Base-by-base conservation (phyloP, 2,888 invertebrate genomes). In the Pandemis corylana region DNA sequence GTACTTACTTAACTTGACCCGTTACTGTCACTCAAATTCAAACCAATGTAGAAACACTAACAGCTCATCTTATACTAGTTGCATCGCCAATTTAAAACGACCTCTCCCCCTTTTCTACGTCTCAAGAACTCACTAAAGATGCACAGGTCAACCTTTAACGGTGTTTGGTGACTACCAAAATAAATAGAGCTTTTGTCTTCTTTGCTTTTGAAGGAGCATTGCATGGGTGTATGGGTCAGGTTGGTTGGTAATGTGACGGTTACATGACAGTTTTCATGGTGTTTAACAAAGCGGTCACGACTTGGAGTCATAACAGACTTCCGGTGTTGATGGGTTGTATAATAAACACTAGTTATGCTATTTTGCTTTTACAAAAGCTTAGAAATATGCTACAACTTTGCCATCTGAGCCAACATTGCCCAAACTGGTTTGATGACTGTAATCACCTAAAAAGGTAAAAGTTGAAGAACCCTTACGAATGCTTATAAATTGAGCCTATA, bases 281-380 rank as follows among this genome's bases (percentile, higher is more conserved):
- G 76, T 75, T 82, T 78, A 77, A 80, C 78, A 78, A 78, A 76
- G 71, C 70, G 71, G 79, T 81, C 80, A 81, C 81, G 82, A 78
- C 69, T 46, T 41, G 51, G 12, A 10, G 15, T 6, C 15, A 1
- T 28, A 28, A 28, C n/a, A 53, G 76, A 76, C 76, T 78, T 78
- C 78, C 79, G 77, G 78, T 56, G 64, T 64, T 41, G 68, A 46
- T 44, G 73, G 61, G 68, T 68, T 71, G 76, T 71, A 71, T 76
- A 73, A 76, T 74, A 59, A 59, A 9, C 12, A 59, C 59, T 59
- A 28, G 59, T 28, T 59, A 7, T n/a, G 56, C 10, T 20, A 7
- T 13, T 59, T 59, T 59, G 28, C 12, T 12, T 59, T 15, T 4
- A 15, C 2, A 5, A 49, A 49, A 44, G 44, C 44, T 0, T 9